Evolutionary conservation across 2,888 invertebrate genomes (phyloP), one percentile per base, ranked within the genome.

Genomic region (Fragum sueziense): DNA sequence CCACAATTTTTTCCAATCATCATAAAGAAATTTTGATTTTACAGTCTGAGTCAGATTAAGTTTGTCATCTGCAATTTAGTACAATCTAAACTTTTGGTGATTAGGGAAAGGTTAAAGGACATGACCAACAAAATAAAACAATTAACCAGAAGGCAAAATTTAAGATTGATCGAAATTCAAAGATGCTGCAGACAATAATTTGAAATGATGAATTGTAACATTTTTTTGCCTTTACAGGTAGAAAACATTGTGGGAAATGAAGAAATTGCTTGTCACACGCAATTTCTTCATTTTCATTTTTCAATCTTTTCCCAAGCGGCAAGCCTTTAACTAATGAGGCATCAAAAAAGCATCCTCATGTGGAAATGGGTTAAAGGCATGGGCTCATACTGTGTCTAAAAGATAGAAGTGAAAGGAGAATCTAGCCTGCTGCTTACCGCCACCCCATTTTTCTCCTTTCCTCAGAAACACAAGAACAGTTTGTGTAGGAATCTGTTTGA

Each of bases 401-500:
- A n/a, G n/a, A n/a, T n/a, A n/a, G n/a, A 6, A 37, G 37, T 9
- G 37, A 37, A 37, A 37, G 37, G 14, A 37, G 14, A 14, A 9
- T 37, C 14, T 37, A 37, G 7, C 37, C 6, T 47, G 20, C 2
- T 22, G 41, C 78, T 57, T 84, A 90, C 90, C 89, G 78, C 90
- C 90, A 37, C 85, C 85, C 89, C 89, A 90, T 54, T 75, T 79
- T 73, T 90, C 88, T 70, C 90, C 90, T 69, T 86, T 72, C 34
- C 73, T 77, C 20, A 91, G 75, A 70, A 91, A 90, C 14, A 90
- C 87, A 78, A 91, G 87, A 7, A 89, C 89, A 7, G 90, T 90
- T 70, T 91, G 90, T 14, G 88, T 84, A 29, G 90, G 90, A 1
- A 91, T 83, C 57, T 89, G 89, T 77, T 88, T 88, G 75, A 91